Conservation (phyloP, 2,797 vertebrate species). For the Syndactyla subalaris region DNA sequence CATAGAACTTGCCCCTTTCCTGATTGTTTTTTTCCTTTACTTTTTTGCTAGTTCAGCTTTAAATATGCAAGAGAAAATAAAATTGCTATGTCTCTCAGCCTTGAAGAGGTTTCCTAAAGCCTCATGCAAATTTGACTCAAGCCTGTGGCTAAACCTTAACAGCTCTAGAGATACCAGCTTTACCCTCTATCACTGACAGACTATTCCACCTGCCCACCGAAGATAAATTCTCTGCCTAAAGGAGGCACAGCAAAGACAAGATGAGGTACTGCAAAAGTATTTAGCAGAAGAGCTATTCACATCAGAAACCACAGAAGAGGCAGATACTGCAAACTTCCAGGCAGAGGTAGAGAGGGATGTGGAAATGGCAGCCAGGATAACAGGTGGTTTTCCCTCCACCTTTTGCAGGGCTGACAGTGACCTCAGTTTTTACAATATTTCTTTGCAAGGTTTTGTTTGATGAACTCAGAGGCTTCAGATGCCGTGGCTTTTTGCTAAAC, state of each 20-base stretch:
- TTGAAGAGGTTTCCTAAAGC: not conserved
- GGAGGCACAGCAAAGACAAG: not conserved
- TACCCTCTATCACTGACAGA: not conserved
- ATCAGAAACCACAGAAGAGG: not conserved
- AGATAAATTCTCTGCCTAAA: not conserved
- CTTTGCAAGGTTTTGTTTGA: not conserved
- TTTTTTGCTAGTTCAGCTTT: not conserved
- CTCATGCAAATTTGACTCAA: not conserved
- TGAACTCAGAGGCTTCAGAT: not conserved
- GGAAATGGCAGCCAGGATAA: not conserved
- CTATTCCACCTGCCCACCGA: not conserved
- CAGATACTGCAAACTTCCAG: not conserved
- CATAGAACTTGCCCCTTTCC: not conserved
- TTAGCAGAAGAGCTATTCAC: not conserved
- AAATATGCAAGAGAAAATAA: not conserved
- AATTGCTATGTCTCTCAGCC: not conserved
- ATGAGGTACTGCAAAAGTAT: not conserved
- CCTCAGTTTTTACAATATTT: not conserved
- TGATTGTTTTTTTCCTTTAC: not conserved
- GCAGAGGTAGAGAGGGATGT: not conserved
- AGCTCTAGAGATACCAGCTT: not conserved
- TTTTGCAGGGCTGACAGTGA: not conserved
- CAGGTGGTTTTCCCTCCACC: not conserved
- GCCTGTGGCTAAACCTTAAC: not conserved
- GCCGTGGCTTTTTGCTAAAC: not conserved